Evolutionary conservation across 2,113 vertebrate species (phyloP).

Genomic region (Miniopterus natalensis): DNA sequence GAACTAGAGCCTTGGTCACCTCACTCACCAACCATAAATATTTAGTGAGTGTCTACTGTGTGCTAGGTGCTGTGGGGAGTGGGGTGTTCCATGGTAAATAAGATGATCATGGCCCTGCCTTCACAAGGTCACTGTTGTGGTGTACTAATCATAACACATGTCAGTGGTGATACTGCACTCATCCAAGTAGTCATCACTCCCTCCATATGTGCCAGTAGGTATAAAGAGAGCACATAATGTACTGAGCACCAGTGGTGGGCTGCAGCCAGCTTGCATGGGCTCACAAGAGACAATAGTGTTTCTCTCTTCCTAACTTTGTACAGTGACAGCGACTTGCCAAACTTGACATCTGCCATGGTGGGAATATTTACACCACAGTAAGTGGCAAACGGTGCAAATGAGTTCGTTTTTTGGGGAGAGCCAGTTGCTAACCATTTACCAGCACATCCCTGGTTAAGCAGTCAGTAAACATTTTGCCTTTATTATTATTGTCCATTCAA

Average conservation of each 20-base stretch:
- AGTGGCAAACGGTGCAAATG: not conserved
- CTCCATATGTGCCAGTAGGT: rapidly evolving
- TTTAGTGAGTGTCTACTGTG: not conserved
- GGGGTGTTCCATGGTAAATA: not conserved
- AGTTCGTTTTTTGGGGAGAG: not conserved
- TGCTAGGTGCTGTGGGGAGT: rapidly evolving
- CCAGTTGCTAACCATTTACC: not conserved
- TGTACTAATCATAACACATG: not conserved
- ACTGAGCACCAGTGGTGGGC: rapidly evolving
- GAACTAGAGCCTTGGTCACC: not conserved
- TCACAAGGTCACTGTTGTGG: too few relatives aligned
- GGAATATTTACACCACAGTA: not conserved
- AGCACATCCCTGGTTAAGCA: not conserved
- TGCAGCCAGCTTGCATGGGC: rapidly evolving
- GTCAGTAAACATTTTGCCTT: not conserved
- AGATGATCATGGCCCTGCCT: rapidly evolving
- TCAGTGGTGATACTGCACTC: not conserved
- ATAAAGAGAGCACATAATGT: not conserved
- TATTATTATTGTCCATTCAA: not conserved
- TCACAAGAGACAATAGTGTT: not conserved
- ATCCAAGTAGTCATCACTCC: not conserved
- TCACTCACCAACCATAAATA: not conserved
- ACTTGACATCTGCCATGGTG: too few relatives aligned
- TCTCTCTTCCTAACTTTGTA: not conserved
- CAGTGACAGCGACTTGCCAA: not conserved